phyloP scores from a whole-genome alignment of 2,113 vertebrate species.

The Gnathonemus longibarbis region DNA sequence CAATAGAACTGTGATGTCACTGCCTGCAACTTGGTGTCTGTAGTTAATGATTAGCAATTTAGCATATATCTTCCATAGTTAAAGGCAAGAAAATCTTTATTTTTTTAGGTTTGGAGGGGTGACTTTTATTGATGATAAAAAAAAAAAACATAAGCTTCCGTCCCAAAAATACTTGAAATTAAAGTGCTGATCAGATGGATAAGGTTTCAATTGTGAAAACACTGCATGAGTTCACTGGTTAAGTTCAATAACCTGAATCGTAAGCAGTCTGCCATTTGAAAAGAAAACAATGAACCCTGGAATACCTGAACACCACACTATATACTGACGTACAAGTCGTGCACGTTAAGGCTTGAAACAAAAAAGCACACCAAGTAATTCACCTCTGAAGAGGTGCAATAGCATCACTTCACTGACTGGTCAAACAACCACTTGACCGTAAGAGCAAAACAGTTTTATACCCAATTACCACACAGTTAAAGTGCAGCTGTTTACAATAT shows the following conservation, averaged over 20 bases:
- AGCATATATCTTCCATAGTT: background rate
- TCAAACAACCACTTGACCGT: background rate
- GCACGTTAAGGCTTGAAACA: background rate
- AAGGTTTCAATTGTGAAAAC: background rate
- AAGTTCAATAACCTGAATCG: background rate
- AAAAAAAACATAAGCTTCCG: background rate
- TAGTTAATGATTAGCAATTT: background rate
- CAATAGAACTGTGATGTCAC: background rate
- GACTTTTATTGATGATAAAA: background rate
- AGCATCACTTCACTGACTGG: background rate
- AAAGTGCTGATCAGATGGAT: background rate
- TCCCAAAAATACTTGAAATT: background rate
- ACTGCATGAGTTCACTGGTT: background rate
- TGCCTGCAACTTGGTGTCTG: constrained; percentile 34
- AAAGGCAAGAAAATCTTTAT: background rate
- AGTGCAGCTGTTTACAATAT: background rate
- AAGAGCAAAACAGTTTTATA: background rate
- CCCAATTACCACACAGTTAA: background rate
- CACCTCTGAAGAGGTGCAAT: background rate
- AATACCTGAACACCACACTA: background rate
- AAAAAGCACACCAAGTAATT: background rate
- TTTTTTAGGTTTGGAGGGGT: background rate
- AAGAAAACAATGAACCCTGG: background rate
- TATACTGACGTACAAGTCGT: background rate
- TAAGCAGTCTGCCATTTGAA: background rate